Evolutionary conservation across 2,113 vertebrate genomes (phyloP), one percentile per base, ranked within the genome.

Genomic region (Ictalurus furcatus): DNA sequence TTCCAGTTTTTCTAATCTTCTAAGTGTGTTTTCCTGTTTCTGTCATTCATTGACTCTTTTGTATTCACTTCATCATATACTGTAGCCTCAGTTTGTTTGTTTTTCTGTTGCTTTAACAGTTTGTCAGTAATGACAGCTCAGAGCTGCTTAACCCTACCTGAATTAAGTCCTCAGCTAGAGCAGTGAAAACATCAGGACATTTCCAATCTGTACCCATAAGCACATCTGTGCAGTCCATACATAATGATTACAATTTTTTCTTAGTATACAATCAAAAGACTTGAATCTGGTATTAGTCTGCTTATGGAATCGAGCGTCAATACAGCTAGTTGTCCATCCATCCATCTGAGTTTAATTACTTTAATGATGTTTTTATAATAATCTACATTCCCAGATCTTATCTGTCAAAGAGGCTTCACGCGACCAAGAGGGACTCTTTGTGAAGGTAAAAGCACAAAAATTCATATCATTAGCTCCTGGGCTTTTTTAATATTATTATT

Each of bases 371-470:
- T 21, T 8, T 69, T 65, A 67, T 54, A 67, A 25, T 52, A 13
- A n/a, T 37, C 17, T 89, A 52, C n/a, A 44, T 85, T 84, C 58
- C 17, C 90, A 97, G 96, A 96, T 88, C 71, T 93, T 40, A 91
- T 94, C 85, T 97, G 96, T 89, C 94, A 94, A 40, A 93, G 94
- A 94, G 96, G 96, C 89, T 96, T 94, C 91, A 94, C 96, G 69
- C 95, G 95, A 92, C 93, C 96, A 52, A 96, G 93, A 73, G 96
- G 96, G 56, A 83, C 95, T 82, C 90, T 90, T 81, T 96, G 96
- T 93, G 96, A 96, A 96, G 96, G 96, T 96, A 84, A 93, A 17
- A 54, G 37, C 12, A 17, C 44, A 65, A 80, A 80, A 73, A 25
- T 34, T 14, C 2, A n/a, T 59, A 59, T 37, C 30, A 9, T 63